A percentile compares a stretch with the other conserved stretches of the same genome.
Evolutionary conservation across 2,797 vertebrate genomes (phyloP).

Genomic region (Sternarchorhynchus goeldii): DNA sequence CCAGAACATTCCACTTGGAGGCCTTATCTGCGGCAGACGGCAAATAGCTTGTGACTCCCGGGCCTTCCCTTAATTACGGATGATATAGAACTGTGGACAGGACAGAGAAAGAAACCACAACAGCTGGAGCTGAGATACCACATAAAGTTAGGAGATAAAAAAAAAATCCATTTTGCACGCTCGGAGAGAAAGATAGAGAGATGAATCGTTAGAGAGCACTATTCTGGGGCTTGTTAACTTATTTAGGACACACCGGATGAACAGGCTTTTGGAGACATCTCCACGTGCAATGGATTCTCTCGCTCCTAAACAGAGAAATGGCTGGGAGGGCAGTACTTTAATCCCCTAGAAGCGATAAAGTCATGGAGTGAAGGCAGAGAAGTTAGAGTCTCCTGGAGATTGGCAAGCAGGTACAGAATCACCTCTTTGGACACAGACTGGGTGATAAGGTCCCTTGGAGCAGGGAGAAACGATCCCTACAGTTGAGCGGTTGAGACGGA

Average conservation of each 20-base stretch:
- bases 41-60: conserved; percentile 41
- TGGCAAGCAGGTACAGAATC: conserved; percentile 7
- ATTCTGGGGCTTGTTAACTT: conserved; percentile 15
- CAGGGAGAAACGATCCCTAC: not conserved
- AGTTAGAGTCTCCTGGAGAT: not conserved
- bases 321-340: not conserved
- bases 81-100: conserved; percentile 47
- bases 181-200: not conserved
- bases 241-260: not conserved
- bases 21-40: conserved; percentile 38
- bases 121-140: conserved; percentile 42
- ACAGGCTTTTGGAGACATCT: not conserved
- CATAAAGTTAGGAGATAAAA: conserved; percentile 32
- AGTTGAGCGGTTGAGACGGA: not conserved
- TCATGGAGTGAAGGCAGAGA: not conserved
- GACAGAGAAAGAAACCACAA: not conserved
- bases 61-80: conserved; percentile 43
- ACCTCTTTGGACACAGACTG: not conserved
- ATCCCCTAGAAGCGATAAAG: conserved; percentile 11
- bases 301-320: not conserved
- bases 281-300: not conserved
- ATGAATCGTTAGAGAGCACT: conserved; percentile 3
- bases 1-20: conserved; percentile 10
- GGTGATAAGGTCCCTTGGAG: not conserved
- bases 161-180: conserved; percentile 37